Conservation (phyloP, 2,113 vertebrate genomes). For the Paedocypris sp. region DNA sequence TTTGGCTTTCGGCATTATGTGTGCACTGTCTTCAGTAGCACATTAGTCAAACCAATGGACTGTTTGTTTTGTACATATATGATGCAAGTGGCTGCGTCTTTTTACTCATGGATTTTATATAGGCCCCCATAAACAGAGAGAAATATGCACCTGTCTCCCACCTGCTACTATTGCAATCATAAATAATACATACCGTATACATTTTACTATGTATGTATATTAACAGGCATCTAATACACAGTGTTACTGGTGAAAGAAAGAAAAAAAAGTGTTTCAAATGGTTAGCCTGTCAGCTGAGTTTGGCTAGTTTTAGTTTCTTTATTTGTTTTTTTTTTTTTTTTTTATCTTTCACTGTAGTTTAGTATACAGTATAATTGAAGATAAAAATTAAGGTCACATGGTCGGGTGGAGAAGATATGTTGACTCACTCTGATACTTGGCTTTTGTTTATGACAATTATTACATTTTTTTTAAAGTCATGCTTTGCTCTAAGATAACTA, state of each 20-base stretch:
- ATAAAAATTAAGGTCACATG: too few relatives aligned
- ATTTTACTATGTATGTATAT: constrained; percentile 4
- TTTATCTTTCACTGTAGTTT: too few relatives aligned
- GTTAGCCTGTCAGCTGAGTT: constrained; percentile 23
- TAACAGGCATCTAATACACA: not conserved
- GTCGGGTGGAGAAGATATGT: too few relatives aligned
- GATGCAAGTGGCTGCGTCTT: not conserved
- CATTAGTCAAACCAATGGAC: too few relatives aligned
- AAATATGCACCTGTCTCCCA: constrained; percentile 1
- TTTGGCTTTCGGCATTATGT: too few relatives aligned
- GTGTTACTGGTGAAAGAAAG: not conserved
- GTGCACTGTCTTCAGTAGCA: too few relatives aligned
- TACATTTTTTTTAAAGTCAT: too few relatives aligned
- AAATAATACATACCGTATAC: not conserved
- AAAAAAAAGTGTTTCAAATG: constrained; percentile 5
- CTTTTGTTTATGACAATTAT: too few relatives aligned
- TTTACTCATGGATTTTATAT: constrained; percentile 19
- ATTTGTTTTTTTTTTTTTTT: constrained; percentile 2
- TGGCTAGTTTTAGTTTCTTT: constrained; percentile 25
- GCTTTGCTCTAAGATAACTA: too few relatives aligned
- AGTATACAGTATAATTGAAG: not conserved
- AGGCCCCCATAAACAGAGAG: constrained; percentile 10
- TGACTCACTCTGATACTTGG: too few relatives aligned
- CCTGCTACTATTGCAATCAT: constrained; percentile 10
- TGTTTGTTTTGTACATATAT: too few relatives aligned